Base-by-base conservation (phyloP, 2,113 vertebrate genomes). In the Camelus dromedarius region DNA sequence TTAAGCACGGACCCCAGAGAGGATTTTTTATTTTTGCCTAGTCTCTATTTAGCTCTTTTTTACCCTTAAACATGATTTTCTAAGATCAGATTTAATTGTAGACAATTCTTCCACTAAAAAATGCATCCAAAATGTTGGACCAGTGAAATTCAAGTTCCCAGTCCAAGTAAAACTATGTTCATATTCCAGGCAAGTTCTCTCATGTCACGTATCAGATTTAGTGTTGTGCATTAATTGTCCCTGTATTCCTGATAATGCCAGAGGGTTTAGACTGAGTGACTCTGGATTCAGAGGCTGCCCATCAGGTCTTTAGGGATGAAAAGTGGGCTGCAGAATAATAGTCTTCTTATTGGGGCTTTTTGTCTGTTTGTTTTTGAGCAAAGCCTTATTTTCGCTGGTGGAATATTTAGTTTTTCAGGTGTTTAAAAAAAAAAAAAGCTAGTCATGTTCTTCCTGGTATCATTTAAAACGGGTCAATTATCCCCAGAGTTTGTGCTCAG, bases 81-180 rank as follows among this genome's bases (percentile, higher is more conserved):
- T 89, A 72, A 94, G 46, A 48, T 80, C 35, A 89, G 50, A 73
- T 95, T 85, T 80, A 93, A 96, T 88, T 86, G 3, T 76, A 86
- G n/a, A 35, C 1, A 75, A 85, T 89, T 79, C 15, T 94, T 84
- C 46, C 50, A 52, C 64, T 80, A 94, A 70, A 69, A 90, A 93
- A 46, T 62, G 4, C 6, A 48, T 82, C 91, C 11, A 70, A 30
- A 87, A 92, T 46, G 46, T 50, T 82, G 58, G 19, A 75, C 60
- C 8, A 46, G 13, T 96, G 46, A 84, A 88, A 86, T 81, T 84
- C 72, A 83, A 89, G 35, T n/a, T 46, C 32, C 14, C 72, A 88
- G 72, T 89, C 16, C 24, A 90, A 58, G 52, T 96, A 67, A 94
- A 87, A 77, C 24, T 58, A 0, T 70, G 76, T 92, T 77, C 52